A percentile compares a stretch with the other conserved stretches of the same genome.
Conservation (phyloP, 2,113 vertebrate species). For the Eulemur rufifrons region DNA sequence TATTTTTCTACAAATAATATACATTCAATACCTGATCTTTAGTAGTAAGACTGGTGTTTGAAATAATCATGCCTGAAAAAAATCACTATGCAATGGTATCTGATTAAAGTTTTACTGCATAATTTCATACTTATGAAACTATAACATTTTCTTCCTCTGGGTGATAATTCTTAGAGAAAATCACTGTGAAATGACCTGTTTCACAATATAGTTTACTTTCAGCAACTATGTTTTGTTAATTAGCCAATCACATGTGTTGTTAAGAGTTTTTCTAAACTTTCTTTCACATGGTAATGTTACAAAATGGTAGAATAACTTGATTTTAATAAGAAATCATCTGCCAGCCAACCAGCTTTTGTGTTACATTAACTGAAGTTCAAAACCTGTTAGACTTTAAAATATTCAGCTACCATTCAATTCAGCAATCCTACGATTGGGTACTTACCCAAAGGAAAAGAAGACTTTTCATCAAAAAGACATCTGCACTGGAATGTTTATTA, state of each 20-base stretch:
- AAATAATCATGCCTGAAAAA: slow-evolving; percentile 8
- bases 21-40: background rate
- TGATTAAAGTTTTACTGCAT: slow-evolving; percentile 60
- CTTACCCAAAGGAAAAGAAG: too few relatives aligned
- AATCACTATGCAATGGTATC: background rate
- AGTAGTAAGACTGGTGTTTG: slow-evolving; percentile 15
- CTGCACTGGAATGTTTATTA: too few relatives aligned
- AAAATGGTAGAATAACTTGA: slow-evolving; percentile 4
- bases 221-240: background rate
- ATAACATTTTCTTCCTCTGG: slow-evolving; percentile 12
- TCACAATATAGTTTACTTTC: slow-evolving; percentile 24
- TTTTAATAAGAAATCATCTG: background rate
- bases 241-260: slow-evolving; percentile 26
- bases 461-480: too few relatives aligned
- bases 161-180: slow-evolving; percentile 41
- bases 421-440: too few relatives aligned
- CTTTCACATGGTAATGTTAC: background rate
- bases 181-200: slow-evolving; percentile 57
- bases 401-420: background rate
- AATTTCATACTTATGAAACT: slow-evolving; percentile 58
- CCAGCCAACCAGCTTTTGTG: background rate
- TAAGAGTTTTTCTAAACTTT: slow-evolving; percentile 15
- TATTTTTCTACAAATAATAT: slow-evolving; percentile 11
- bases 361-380: slow-evolving; percentile 29
- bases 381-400: slow-evolving; percentile 12